Evolutionary conservation across 2,113 vertebrate genomes (phyloP).

Genomic region (Heloderma charlesbogerti): DNA sequence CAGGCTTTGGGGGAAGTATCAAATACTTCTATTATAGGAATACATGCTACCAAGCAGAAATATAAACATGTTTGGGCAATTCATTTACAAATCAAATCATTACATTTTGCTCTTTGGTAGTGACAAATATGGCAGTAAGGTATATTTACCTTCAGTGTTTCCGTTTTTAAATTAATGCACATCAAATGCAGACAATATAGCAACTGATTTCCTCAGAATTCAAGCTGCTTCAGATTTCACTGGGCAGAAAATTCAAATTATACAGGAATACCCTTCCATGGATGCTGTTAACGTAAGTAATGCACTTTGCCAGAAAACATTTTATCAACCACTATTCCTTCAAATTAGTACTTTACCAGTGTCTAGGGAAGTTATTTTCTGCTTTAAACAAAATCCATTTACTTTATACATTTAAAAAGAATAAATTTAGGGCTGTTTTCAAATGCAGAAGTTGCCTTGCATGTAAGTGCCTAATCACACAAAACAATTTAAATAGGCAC

Average conservation of each 20-base stretch:
- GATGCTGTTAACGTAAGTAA: conserved; percentile 2
- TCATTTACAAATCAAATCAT: background rate
- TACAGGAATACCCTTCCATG: conserved; percentile 14
- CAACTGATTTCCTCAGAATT: conserved; percentile 9
- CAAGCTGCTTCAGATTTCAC: background rate
- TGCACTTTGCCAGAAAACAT: conserved; percentile 19
- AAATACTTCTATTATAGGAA: background rate
- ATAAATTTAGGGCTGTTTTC: background rate
- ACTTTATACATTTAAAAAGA: background rate
- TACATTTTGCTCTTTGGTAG: background rate
- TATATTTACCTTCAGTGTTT: background rate
- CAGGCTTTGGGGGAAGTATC: conserved; percentile 2
- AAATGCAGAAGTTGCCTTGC: conserved; percentile 31
- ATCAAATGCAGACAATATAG: conserved; percentile 9
- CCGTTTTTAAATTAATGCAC: background rate
- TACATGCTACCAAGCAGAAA: conserved; percentile 1
- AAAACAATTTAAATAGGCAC: background rate
- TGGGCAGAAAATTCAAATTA: conserved; percentile 17
- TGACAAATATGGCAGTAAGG: background rate
- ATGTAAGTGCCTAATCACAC: background rate
- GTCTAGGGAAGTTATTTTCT: conserved; percentile 19
- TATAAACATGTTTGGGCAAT: background rate
- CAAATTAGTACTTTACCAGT: background rate
- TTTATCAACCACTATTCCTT: background rate
- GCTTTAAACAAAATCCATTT: conserved; percentile 2